Evolutionary conservation across 92 coral and sea anemone species (phyloP).

Genomic region (Galaxea fascicularis): DNA sequence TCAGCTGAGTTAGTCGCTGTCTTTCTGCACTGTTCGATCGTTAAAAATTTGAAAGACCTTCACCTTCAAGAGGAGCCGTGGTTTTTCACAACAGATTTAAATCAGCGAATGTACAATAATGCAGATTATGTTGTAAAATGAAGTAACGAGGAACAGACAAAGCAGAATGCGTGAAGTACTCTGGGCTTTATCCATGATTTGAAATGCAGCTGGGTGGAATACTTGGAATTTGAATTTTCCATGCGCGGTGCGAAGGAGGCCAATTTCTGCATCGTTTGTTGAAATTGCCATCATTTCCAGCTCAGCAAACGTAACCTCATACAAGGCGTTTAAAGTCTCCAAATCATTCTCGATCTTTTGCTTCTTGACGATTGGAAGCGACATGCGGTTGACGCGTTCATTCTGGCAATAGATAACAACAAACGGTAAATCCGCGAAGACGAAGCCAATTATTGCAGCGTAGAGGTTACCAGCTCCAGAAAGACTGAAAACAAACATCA

Average conservation of each 20-base stretch:
- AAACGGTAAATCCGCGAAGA: slow-evolving; percentile 13
- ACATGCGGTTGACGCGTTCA: slow-evolving; percentile 16
- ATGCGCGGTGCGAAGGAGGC: neutral
- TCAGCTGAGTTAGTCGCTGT: too few relatives aligned
- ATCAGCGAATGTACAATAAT: slow-evolving; percentile 15
- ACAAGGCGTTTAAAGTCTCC: slow-evolving; percentile 14
- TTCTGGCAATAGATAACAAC: slow-evolving; percentile 6
- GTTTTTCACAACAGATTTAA: neutral
- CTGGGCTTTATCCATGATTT: slow-evolving; percentile 33
- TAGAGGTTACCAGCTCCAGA: slow-evolving; percentile 8
- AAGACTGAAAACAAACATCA: neutral
- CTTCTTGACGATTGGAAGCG: slow-evolving; percentile 37
- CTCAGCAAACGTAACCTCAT: slow-evolving; percentile 3
- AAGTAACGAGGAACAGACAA: neutral
- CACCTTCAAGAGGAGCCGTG: too few relatives aligned
- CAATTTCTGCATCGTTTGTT: neutral
- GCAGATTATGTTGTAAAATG: slow-evolving; percentile 17
- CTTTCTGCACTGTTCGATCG: too few relatives aligned
- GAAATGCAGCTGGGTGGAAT: slow-evolving; percentile 25
- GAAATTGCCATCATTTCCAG: slow-evolving; percentile 21
- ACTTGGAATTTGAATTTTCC: slow-evolving; percentile 28
- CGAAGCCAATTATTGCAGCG: slow-evolving; percentile 1
- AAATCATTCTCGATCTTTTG: slow-evolving; percentile 2
- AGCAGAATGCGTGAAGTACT: slow-evolving; percentile 8
- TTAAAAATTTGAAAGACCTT: too few relatives aligned